Evolutionary conservation across 2,888 invertebrate species (phyloP), one percentile per base, ranked within the genome.

Genomic region (Drosophila fungiperda): DNA sequence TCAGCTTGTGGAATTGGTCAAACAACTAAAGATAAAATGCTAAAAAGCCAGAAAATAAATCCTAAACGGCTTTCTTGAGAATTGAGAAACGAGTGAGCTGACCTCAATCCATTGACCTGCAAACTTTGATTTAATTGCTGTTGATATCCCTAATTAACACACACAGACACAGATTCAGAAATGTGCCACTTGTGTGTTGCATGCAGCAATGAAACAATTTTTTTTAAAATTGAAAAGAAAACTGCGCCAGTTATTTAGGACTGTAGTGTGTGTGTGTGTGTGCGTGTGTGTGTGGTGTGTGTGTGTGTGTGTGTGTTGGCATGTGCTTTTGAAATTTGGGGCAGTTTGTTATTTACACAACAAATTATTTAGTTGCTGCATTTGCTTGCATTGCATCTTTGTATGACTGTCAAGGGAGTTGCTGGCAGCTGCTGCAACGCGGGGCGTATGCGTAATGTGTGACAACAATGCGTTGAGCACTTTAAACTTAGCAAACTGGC

Each of bases 131-230:
- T 82, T 76, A 83, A 87, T 76, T 83, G 80, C 82, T 84, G 76
- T 73, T 83, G 90, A 87, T 89, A 83, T 82, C 87, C 68, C 89
- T 83, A 90, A 87, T 87, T 87, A 87, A 78, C 87, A 74, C 90
- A 74, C 69, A 70, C 49, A 73, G 60, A 68, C 20, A 36, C 38
- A 55, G 23, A 59, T 26, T 45, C 12, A 55, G 48, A 26, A 26
- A n/a, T 63, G 11, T 33, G 59, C 58, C 73, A 73, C 72, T 80
- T 72, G 66, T 53, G 54, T 42, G 61, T 63, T 55, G 80, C 65
- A 63, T 60, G 70, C 40, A 52, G 67, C 76, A 61, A 73, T 74
- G 70, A 69, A 76, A 74, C 79, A 77, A 29, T 69, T 83, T 87
- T 89, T 87, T 87, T 71, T 62, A 55, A 88, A 85, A 86, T 90